Evolutionary conservation across 2,113 vertebrate genomes (phyloP).

Genomic region (Amblyopsis rosae): DNA sequence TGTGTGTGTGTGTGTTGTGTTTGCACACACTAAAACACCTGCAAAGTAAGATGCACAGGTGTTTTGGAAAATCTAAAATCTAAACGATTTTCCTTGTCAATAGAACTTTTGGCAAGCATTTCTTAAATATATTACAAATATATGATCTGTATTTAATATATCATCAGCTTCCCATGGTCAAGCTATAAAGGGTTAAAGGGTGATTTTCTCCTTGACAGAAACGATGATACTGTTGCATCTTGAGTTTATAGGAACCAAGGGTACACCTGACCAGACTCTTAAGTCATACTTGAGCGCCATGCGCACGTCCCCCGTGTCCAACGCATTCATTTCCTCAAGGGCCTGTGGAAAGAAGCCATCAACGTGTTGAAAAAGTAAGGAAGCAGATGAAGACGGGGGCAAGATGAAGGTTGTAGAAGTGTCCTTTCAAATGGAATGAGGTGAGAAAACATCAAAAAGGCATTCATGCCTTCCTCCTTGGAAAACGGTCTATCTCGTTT

Average conservation of each 20-base stretch:
- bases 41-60: no score
- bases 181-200: conserved; percentile 2
- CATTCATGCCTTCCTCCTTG: conserved; percentile 54
- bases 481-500: conserved; percentile 53
- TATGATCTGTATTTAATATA: neutral
- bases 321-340: conserved; percentile 57
- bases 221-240: no score
- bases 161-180: conserved; percentile 32
- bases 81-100: no score
- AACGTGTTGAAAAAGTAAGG: conserved; percentile 38
- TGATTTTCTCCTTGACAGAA: neutral
- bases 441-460: conserved; percentile 58
- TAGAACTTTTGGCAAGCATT: no score
- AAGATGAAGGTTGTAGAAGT: conserved; percentile 45
- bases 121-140: no score
- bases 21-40: neutral
- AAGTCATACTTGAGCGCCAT: conserved; percentile 39
- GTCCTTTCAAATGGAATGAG: conserved; percentile 36
- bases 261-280: conserved; percentile 40
- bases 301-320: conserved; percentile 45
- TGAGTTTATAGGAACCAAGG: conserved; percentile 12
- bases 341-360: conserved; percentile 45
- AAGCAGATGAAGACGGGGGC: conserved; percentile 52
- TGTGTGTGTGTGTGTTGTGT: neutral
- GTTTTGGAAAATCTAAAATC: no score